Evolutionary conservation across 2,888 invertebrate genomes (phyloP), one percentile per base, ranked within the genome.

Genomic region (Ormyrus labotus): DNA sequence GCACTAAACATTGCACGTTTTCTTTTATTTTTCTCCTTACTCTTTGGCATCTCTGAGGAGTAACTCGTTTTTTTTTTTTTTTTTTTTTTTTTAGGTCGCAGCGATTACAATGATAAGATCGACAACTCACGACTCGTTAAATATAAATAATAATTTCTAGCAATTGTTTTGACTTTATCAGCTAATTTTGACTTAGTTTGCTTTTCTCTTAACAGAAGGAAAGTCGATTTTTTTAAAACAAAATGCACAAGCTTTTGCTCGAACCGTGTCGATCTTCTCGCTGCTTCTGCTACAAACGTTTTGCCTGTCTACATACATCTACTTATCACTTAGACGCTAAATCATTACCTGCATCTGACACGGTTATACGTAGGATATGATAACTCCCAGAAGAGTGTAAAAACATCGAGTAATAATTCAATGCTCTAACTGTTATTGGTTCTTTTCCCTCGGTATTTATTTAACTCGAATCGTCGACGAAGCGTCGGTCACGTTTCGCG

Each of bases 21-120:
- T 64, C 83, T 85, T 84, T 80, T 83, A 83, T 80, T 64, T 80
- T 76, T 82, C 78, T 47, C 60, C 57, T 50, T 67, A 61, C 85
- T 88, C 87, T 88, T 88, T 88, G 88, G 88, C 88, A 88, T 88
- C 87, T 87, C 84, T 87, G 85, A 84, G 85, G 84, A 84, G 83
- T 84, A 84, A 64, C 55, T 47, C 34, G 45, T 63, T 69, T 70
- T 82, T 70, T 63, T 47, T 61, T 55, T 67, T 69, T 63, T 69
- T 70, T 82, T 70, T 64, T 47, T 61, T 55, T 71, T 69, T 53
- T 45, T 53, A 50, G 10, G 11, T 48, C 19, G 10, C 51, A 53
- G 61, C n/a, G 10, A 34, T 67, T 51, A 65, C 65, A 34, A 65
- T 51, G 34, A 60, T n/a, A 73, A 73, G 61, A 61, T 61, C 65